Base-by-base conservation (phyloP, 64 coral and sea anemone genomes). In the Montipora foliosa region DNA sequence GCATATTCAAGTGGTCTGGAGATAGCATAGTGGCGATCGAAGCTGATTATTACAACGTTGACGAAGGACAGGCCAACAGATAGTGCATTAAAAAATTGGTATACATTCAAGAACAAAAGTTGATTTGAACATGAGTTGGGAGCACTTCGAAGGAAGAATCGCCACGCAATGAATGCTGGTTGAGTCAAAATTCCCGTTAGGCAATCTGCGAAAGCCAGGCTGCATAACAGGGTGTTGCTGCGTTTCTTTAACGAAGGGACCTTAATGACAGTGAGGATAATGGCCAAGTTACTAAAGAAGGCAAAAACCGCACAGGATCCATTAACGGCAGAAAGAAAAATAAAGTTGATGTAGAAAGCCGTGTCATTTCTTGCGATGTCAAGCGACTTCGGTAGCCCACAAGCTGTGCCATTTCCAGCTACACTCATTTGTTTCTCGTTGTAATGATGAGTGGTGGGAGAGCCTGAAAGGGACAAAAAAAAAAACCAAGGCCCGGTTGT, bases 211-310 rank as follows among this genome's bases (percentile, higher is more conserved):
- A 60, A 44, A 58, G 80, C 80, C 80, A 83, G 80, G 80, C 80
- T 83, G 20, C 79, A 81, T n/a, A 81, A 20, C 22, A 81, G 17
- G 22, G 59, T 81, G 51, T 81, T 81, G 52, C 79, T 22, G 17
- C 49, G 79, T 19, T 29, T 81, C 50, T 81, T 49, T 58, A 81
- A 58, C 8, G 79, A 81, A 19, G 79, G 20, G 4, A 24, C 53
- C 79, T 81, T 81, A 51, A 59, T 3, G 49, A 81, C 9, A 25
- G 79, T 24, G 52, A 81, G 20, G 59, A 81, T 60, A 19, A 81
- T 59, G 52, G 79, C 79, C 50, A 81, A 51, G 50, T 81, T 81
- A 81, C 79, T 81, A 81, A 81, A n/a, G 79, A 81, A 81, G 52
- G 79, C 79, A 81, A 81, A 81, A 19, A 57, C 53, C 50, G 50